These are phyloP conservation scores for Phyllotreta striolata DNA, from an alignment of 2,888 invertebrate species.

Conservation along the genomic window DNA sequence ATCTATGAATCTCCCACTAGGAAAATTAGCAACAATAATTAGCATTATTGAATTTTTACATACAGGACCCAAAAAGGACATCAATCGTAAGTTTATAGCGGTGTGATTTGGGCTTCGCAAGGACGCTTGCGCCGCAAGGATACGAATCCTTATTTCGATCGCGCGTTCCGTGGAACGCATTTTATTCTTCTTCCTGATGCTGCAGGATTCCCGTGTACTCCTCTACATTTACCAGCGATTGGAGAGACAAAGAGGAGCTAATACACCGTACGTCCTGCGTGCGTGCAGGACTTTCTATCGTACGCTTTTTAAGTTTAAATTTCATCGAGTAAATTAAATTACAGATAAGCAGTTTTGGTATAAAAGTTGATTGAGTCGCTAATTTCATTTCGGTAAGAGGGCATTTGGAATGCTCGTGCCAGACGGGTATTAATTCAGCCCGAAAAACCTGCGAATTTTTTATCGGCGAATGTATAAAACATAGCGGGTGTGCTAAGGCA, in stretches of 20 bases:
- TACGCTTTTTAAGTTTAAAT: too few species aligned
- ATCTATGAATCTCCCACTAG: too few species aligned
- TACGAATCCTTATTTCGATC: conserved; percentile 54
- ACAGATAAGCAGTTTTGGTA: too few species aligned
- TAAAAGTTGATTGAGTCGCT: too few species aligned
- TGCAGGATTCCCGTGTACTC: conserved; percentile 4
- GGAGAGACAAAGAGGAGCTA: neutral
- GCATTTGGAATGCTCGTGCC: too few species aligned
- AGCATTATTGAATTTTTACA: conserved; percentile 1
- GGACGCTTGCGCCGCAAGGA: conserved; percentile 48
- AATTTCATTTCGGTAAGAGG: too few species aligned
- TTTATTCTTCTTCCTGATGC: conserved; percentile 21
- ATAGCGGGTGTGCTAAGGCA: neutral
- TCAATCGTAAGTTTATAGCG: conserved; percentile 20
- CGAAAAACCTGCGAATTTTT: too few species aligned
- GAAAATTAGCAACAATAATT: neutral
- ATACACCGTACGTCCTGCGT: too few species aligned
- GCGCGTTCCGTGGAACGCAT: conserved; percentile 24
- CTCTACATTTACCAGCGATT: neutral
- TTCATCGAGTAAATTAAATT: too few species aligned
- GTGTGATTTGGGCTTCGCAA: conserved; percentile 48
- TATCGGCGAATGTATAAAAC: too few species aligned
- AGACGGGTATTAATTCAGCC: too few species aligned
- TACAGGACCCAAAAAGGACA: conserved; percentile 1
- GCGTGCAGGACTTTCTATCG: too few species aligned